Evolutionary conservation across 2,888 invertebrate species (phyloP), one percentile per base, ranked within the genome.

Genomic region (Hyposoter dolosus): DNA sequence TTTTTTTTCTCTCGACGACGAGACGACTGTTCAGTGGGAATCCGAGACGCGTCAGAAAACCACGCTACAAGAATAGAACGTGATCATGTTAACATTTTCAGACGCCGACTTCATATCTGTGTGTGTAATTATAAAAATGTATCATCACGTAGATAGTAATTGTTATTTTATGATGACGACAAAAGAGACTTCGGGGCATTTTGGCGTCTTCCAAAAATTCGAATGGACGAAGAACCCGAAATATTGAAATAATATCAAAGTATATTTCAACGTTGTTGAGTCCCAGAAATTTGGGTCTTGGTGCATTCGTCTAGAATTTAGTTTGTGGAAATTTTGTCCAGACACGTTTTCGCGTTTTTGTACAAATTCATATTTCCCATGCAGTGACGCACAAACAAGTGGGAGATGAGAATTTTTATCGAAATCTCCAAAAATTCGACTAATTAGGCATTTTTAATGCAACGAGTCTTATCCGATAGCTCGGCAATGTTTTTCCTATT

Each of bases 41-140:
- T 72, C 28, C 66, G 74, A 65, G 40, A 60, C 68, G 56, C 56
- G 40, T 74, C 35, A 74, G 74, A 74, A 45, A 69, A 53, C 71
- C 28, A 66, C 43, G 65, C 28, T 15, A 74, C 81, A 74, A 74
- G 74, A 81, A 81, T 81, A 81, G 74, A 81, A 81, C 74, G 35
- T 9, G 45, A 63, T 63, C 79, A 23, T 40, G 66, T 75, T 53
- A n/a, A 63, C 23, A 75, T 75, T 60, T 45, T 75, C 75, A 43
- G 66, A 43, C 65, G 23, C 32, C 43, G 60, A 15, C 60, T 23
- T 50, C 53, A 23, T 74, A 71, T 60, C 23, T 60, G 9, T 56
- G 4, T 56, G 15, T 60, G 15, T 60, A 15, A 60, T 60, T 60
- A 60, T 28, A 60, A 28, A 28, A 60, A 60, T 15, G 28, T 28